A percentile compares a stretch with the other conserved stretches of the same genome.
Evolutionary conservation across 2,888 invertebrate species (phyloP).

Genomic region (Crocallis elinguaria): DNA sequence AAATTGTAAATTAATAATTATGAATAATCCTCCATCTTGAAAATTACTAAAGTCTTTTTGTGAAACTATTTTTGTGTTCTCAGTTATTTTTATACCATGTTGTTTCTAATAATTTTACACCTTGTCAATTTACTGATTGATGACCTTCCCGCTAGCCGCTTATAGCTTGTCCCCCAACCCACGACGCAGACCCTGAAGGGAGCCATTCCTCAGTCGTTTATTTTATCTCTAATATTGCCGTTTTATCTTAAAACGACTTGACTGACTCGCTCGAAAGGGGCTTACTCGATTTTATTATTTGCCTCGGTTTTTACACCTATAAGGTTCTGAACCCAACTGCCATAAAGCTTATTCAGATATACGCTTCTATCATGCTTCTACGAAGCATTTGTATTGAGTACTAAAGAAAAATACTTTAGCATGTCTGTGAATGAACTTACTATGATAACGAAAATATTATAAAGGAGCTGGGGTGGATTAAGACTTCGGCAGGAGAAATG

Average conservation of each 20-base stretch:
- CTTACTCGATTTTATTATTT: constrained; percentile 42
- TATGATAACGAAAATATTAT: too few species aligned
- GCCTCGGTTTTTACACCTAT: constrained; percentile 24
- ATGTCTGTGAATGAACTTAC: constrained; percentile 1
- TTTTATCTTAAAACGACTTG: constrained; percentile 62
- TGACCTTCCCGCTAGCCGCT: constrained; percentile 10
- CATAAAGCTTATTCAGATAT: constrained; percentile 14
- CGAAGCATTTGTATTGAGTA: constrained; percentile 2
- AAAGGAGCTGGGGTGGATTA: too few species aligned
- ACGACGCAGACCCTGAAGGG: constrained; percentile 46
- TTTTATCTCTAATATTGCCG: constrained; percentile 67
- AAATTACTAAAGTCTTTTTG: too few species aligned
- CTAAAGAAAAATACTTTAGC: constrained; percentile 4
- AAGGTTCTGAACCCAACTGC: constrained; percentile 3
- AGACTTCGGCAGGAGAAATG: too few species aligned
- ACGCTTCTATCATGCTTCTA: too few species aligned
- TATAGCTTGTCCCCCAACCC: constrained; percentile 40
- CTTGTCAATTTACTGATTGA: neutral
- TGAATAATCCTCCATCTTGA: too few species aligned
- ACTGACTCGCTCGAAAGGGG: constrained; percentile 47
- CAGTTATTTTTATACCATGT: neutral
- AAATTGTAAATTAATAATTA: too few species aligned
- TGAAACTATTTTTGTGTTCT: too few species aligned
- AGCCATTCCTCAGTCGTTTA: constrained; percentile 60
- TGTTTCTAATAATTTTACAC: neutral